Evolutionary conservation across 2,888 invertebrate species (phyloP).

Genomic region (Hemaris fuciformis): DNA sequence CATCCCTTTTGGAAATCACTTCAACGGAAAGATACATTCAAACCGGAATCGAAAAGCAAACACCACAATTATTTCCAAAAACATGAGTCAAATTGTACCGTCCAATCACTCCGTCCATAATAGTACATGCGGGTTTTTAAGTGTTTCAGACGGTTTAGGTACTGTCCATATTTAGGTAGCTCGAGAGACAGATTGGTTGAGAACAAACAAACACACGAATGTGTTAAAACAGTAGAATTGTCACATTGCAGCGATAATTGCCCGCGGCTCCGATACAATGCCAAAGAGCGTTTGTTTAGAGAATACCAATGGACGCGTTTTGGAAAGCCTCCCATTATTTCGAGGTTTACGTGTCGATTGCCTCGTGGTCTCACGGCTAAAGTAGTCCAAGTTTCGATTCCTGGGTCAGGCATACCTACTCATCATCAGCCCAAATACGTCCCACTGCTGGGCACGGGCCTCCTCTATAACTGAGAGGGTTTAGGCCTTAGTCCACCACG

Average conservation of each 20-base stretch:
- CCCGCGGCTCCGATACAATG: background rate
- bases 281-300: background rate
- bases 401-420: too few species aligned
- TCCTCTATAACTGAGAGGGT: too few species aligned
- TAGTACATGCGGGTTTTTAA: background rate
- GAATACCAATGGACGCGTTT: background rate
- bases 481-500: too few species aligned
- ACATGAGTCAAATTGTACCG: background rate
- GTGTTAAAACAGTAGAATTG: slow-evolving; percentile 2
- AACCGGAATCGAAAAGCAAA: background rate
- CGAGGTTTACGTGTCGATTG: background rate
- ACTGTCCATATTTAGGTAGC: background rate
- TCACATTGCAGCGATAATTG: background rate
- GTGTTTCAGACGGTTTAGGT: background rate
- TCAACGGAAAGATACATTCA: background rate
- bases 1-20: background rate
- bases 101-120: background rate
- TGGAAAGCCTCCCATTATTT: background rate
- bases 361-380: too few species aligned
- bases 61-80: background rate
- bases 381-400: too few species aligned
- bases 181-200: background rate
- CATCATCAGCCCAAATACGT: too few species aligned
- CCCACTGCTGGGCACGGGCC: too few species aligned
- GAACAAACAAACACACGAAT: background rate